Percentiles rank a stretch among this genome's conserved stretches.
Evolutionary conservation across 2,888 invertebrate species (phyloP).

Genomic region (Linnaemya vulpina): DNA sequence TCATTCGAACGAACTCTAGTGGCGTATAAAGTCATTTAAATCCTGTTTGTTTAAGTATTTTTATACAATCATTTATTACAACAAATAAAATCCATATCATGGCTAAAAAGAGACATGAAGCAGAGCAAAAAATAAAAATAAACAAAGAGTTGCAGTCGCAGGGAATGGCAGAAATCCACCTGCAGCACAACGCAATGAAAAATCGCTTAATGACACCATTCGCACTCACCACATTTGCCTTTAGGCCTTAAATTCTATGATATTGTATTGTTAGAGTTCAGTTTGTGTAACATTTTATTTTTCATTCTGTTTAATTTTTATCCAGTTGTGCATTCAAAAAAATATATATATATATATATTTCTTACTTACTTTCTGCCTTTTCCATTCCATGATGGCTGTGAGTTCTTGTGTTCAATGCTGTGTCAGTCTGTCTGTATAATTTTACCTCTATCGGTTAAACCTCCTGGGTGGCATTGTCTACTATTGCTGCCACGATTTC

Average conservation of each 20-base stretch:
- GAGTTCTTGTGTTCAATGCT: slow-evolving; percentile 37
- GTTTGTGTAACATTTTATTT: slow-evolving; percentile 24
- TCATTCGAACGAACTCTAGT: slow-evolving; percentile 39
- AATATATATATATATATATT: slow-evolving; percentile 21
- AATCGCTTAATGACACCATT: slow-evolving; percentile 82
- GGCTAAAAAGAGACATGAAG: slow-evolving; percentile 31
- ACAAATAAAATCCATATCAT: slow-evolving; percentile 66
- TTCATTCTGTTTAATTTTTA: slow-evolving; percentile 45
- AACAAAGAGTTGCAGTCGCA: slow-evolving; percentile 15
- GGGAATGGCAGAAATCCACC: slow-evolving; percentile 75
- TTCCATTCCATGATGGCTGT: slow-evolving; percentile 36
- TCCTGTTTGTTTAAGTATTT: slow-evolving; percentile 60
- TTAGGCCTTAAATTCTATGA: slow-evolving; percentile 70
- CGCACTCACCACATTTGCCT: slow-evolving; percentile 74
- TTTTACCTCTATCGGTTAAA: slow-evolving; percentile 60
- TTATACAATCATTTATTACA: slow-evolving; percentile 61
- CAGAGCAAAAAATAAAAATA: slow-evolving; percentile 10
- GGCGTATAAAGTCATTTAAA: slow-evolving; percentile 67
- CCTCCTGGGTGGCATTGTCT: slow-evolving; percentile 70
- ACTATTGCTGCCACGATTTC: slow-evolving; percentile 64
- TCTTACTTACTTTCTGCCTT: slow-evolving; percentile 51
- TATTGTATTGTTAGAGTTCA: slow-evolving; percentile 67
- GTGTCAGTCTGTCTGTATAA: slow-evolving; percentile 39
- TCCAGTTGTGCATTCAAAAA: slow-evolving; percentile 34
- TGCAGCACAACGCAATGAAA: slow-evolving; percentile 82